Evolutionary conservation across 2,113 vertebrate species (phyloP).

Genomic region (Sakesphorus luctuosus): DNA sequence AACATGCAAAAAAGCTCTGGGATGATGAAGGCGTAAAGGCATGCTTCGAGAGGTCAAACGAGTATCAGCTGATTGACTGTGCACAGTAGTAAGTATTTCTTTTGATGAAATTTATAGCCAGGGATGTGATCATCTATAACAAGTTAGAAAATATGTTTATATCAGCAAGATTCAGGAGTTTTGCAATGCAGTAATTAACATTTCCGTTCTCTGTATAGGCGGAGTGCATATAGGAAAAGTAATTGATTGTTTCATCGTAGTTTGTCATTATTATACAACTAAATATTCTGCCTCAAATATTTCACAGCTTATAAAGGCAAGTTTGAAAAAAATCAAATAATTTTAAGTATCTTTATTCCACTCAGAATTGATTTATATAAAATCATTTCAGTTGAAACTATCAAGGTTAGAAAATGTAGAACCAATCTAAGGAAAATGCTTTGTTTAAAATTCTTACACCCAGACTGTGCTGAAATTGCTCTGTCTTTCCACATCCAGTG

Average conservation of each 20-base stretch:
- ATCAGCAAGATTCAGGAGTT: neutral
- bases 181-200: neutral
- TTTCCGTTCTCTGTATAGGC: neutral
- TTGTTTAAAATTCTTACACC: neutral
- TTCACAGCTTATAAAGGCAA: neutral
- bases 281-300: neutral
- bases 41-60: constrained; percentile 96
- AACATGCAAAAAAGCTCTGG: constrained; percentile 98
- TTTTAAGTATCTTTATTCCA: neutral
- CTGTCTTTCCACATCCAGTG: neutral
- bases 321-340: neutral
- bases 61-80: constrained; percentile 98
- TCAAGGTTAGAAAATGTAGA: neutral
- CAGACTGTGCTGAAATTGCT: neutral
- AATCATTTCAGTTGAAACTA: neutral
- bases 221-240: neutral
- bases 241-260: neutral
- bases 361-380: neutral
- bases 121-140: neutral
- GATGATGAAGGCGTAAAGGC: constrained; percentile 98
- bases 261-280: neutral
- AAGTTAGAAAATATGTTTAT: neutral
- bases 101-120: neutral
- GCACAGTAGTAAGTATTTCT: constrained; percentile 94
- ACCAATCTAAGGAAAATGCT: neutral